These are phyloP conservation scores for Myocastor coypus DNA, from an alignment of 2,113 vertebrate species.

Conservation along the genomic window DNA sequence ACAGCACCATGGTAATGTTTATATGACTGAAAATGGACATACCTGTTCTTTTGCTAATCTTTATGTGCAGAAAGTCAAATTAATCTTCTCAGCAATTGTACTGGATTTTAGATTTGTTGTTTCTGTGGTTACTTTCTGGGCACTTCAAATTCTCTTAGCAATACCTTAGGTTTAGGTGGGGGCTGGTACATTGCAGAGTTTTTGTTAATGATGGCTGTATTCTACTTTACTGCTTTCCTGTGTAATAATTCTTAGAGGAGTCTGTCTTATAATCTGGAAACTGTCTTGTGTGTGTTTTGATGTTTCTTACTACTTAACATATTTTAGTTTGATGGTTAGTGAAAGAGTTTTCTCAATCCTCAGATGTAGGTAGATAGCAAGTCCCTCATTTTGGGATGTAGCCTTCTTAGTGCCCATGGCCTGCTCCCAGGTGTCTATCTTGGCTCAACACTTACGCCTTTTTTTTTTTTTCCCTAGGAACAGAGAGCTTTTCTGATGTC, in stretches of 20 bases:
- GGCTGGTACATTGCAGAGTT: background rate
- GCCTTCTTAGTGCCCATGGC: background rate
- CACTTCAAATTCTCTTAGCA: background rate
- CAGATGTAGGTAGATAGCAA: background rate
- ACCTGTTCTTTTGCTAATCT: background rate
- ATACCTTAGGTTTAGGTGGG: background rate
- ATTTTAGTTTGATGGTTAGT: background rate
- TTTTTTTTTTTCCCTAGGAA: no score
- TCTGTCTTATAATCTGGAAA: background rate
- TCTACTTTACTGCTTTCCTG: background rate
- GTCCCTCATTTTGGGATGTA: background rate
- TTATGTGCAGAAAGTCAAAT: background rate
- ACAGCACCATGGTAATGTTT: background rate
- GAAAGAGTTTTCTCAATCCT: background rate
- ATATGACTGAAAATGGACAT: background rate
- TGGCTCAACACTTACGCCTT: background rate
- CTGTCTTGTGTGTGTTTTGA: background rate
- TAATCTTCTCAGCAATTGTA: background rate
- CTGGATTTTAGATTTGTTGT: background rate
- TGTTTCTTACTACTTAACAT: background rate
- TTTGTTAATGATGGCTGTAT: background rate
- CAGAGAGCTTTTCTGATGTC: background rate
- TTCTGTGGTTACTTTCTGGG: background rate
- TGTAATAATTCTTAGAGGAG: background rate
- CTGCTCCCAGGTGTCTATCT: background rate